Conservation (phyloP, 2,888 invertebrate genomes). For the Stenurella melanura region DNA sequence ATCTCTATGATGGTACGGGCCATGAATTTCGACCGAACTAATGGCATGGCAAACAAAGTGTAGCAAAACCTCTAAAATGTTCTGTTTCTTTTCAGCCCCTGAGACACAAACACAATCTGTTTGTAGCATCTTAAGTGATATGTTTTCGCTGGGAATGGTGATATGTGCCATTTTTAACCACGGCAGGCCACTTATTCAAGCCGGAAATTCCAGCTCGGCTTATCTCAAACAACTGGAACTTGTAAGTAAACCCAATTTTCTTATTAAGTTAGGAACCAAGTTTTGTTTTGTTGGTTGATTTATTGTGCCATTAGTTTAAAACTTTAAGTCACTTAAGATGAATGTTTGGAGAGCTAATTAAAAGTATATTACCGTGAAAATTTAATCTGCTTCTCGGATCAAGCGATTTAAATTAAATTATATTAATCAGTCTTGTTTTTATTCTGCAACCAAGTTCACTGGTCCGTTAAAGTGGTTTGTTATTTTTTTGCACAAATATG, state of each 20-base stretch:
- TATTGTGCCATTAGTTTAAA: slow-evolving; percentile 34
- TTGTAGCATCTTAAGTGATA: slow-evolving; percentile 93
- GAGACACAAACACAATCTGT: slow-evolving; percentile 91
- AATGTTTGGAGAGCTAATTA: slow-evolving; percentile 32
- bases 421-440: slow-evolving; percentile 17
- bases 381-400: slow-evolving; percentile 30
- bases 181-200: slow-evolving; percentile 91
- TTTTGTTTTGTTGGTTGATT: slow-evolving; percentile 31
- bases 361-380: slow-evolving; percentile 28
- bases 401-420: slow-evolving; percentile 15
- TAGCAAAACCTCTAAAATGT: slow-evolving; percentile 19
- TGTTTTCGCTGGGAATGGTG: slow-evolving; percentile 97
- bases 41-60: slow-evolving; percentile 13
- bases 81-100: slow-evolving; percentile 81
- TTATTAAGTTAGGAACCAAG: slow-evolving; percentile 33
- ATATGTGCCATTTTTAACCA: slow-evolving; percentile 95
- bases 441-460: neutral
- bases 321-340: slow-evolving; percentile 26
- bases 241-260: slow-evolving; percentile 77
- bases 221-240: slow-evolving; percentile 93
- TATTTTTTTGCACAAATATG: neutral
- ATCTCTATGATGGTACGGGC: neutral
- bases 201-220: slow-evolving; percentile 90
- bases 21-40: neutral
- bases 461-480: neutral